Evolutionary conservation across 2,113 vertebrate species (phyloP).

Genomic region (Trinectes maculatus): DNA sequence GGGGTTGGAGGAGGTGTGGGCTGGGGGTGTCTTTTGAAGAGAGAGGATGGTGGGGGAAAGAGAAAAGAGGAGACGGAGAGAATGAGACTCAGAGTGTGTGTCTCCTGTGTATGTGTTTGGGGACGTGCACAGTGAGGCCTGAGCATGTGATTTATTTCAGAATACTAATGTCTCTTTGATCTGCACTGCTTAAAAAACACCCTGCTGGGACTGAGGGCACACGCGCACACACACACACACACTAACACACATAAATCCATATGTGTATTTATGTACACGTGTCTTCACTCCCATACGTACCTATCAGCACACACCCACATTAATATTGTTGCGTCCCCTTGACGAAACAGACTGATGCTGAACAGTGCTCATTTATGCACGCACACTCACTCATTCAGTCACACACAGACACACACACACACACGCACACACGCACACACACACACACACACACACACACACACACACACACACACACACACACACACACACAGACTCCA

Average conservation of each 20-base stretch:
- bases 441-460: constrained; percentile 20
- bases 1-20: constrained; percentile 22
- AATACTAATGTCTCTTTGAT: constrained; percentile 82
- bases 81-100: constrained; percentile 57
- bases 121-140: constrained; percentile 68
- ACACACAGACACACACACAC: constrained; percentile 35
- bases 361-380: constrained; percentile 64
- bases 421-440: constrained; percentile 33
- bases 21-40: constrained; percentile 68
- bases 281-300: constrained; percentile 37
- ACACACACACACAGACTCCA: constrained; percentile 46
- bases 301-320: constrained; percentile 50
- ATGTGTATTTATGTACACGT: constrained; percentile 54
- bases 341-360: constrained; percentile 37
- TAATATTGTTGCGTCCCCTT: constrained; percentile 65
- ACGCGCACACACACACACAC: constrained; percentile 34
- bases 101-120: constrained; percentile 73
- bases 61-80: constrained; percentile 54
- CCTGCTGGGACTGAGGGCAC: constrained; percentile 70
- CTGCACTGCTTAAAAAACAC: constrained; percentile 76
- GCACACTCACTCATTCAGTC: constrained; percentile 27
- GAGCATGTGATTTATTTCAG: constrained; percentile 80
- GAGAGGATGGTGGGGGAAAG: constrained; percentile 60
- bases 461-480: constrained; percentile 37
- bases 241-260: constrained; percentile 38